These are phyloP conservation scores for Oscheius sp. DNA, from an alignment of 2,888 invertebrate genomes.

Conservation along the genomic window DNA sequence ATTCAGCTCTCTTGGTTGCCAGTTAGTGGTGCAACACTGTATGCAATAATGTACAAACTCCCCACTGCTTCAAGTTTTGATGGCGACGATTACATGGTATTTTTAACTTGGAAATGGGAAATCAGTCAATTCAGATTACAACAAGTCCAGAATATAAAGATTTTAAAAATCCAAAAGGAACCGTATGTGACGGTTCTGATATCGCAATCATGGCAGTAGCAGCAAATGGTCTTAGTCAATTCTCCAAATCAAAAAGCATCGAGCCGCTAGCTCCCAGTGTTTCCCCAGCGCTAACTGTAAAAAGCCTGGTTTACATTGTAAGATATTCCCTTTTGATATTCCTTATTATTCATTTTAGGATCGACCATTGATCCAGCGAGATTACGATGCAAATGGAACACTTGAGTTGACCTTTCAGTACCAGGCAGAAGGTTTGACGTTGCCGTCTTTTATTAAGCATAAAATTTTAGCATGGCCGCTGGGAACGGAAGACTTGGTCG, in stretches of 20 bases:
- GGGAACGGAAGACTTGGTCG: conserved; percentile 61
- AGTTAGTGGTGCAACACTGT: conserved; percentile 48
- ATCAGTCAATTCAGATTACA: not conserved
- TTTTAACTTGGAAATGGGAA: not conserved
- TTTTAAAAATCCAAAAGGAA: conserved; percentile 25
- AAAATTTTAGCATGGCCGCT: conserved; percentile 62
- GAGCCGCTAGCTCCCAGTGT: conserved; percentile 9
- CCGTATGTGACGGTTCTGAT: not conserved
- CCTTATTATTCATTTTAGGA: conserved; percentile 25
- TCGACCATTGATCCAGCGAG: conserved; percentile 45
- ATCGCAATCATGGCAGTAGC: conserved; percentile 15
- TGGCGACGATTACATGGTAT: conserved; percentile 16
- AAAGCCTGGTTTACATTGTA: conserved; percentile 22
- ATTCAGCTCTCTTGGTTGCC: conserved; percentile 40
- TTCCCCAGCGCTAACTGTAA: conserved; percentile 7
- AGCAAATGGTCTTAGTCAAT: not conserved
- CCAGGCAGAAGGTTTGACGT: conserved; percentile 38
- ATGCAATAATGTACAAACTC: conserved; percentile 37
- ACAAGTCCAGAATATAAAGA: not conserved
- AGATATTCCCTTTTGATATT: not conserved
- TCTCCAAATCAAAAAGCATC: not conserved
- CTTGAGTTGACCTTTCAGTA: conserved; percentile 57
- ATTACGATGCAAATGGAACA: conserved; percentile 63
- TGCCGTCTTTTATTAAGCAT: conserved; percentile 3
- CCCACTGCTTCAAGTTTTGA: not conserved